Evolutionary conservation across 1,140 invertebrate species (phyloP), one percentile per base, ranked within the genome.

Genomic region (Drosophila serrata): DNA sequence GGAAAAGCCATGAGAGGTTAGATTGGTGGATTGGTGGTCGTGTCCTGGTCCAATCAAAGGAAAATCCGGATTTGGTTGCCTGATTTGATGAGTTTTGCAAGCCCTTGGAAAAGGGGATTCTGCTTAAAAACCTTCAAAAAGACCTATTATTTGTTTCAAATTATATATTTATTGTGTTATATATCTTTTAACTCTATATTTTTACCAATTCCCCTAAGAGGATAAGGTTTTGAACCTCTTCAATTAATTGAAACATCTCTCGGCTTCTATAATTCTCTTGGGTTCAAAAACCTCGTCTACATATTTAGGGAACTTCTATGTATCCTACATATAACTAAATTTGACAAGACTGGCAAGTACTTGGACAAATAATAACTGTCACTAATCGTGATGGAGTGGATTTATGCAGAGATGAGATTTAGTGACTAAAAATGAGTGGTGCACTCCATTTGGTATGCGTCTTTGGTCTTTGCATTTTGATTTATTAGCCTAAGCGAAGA

Each of bases 31-130:
- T 3, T 19, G 6, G 31, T 22, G 49, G 51, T 53, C 33, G 33
- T 37, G 31, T 43, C 40, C 39, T 24, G 51, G 19, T 55, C 48
- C 77, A 80, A 80, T 80, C 77, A 62, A 31, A 58, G 35, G 31
- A 42, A 80, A 69, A 57, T 51, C 55, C 46, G 79, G 78, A 76
- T 76, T 81, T 81, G 60, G 49, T 40, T 65, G 27, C 51, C 56
- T 72, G 79, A 81, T 81, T 81, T 81, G 79, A 81, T 81, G 72
- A 76, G 64, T 81, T 65, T 64, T 61, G 39, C 58, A 62, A 49
- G 35, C 68, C 65, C 43, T 29, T 3, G 2, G 7, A 29, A 33
- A 42, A 58, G 49, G 75, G 65, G 61, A 0, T 61, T 53, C 29
- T 29, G 11, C 1, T 31, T 22, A 27, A 22, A 9, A 24, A 46